These are phyloP conservation scores for Peromyscus aztecus DNA, from an alignment of 2,797 vertebrate species.

Conservation along the genomic window DNA sequence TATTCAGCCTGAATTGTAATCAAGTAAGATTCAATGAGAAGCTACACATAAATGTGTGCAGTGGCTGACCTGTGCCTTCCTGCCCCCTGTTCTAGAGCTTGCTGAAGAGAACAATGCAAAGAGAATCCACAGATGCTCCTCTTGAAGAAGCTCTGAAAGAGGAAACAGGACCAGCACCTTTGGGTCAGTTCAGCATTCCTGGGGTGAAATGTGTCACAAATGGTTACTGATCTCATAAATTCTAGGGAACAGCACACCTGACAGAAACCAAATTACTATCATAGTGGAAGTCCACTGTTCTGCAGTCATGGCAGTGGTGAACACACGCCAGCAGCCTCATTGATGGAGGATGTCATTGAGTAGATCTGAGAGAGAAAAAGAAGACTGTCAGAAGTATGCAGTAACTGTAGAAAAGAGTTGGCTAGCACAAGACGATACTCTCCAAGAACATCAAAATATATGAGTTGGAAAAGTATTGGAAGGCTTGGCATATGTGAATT, in stretches of 20 bases:
- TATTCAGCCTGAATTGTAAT: not conserved
- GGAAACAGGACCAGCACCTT: not conserved
- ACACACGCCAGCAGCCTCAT: not conserved
- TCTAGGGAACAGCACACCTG: no score
- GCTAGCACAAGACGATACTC: not conserved
- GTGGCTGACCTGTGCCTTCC: not conserved
- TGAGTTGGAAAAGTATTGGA: not conserved
- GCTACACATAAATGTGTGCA: not conserved
- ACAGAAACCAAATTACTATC: not conserved
- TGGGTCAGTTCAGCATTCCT: not conserved
- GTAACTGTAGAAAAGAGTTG: not conserved
- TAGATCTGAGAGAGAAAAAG: not conserved
- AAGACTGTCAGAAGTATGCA: not conserved
- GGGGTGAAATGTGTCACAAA: not conserved
- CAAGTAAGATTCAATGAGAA: not conserved
- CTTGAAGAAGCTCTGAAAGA: not conserved
- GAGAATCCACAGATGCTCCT: not conserved
- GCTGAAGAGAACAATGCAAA: not conserved
- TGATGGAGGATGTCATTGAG: not conserved
- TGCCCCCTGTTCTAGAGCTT: not conserved
- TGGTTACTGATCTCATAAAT: not conserved
- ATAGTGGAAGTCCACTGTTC: rapidly evolving
- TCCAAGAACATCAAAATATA: not conserved
- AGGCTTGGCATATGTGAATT: not conserved
- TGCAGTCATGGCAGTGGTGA: not conserved